These are phyloP conservation scores for Bombyx mori DNA, from an alignment of 1,140 invertebrate species.

Conservation along the genomic window ASM3026992v2 NC_085111.1:3603501-3604000, in stretches of 20 bases:
- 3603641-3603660: neutral
- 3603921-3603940: slow-evolving; percentile 3
- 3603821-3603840: slow-evolving; percentile 41
- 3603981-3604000: slow-evolving; percentile 21
- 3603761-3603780: slow-evolving; percentile 50
- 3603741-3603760: slow-evolving; percentile 58
- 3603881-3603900: slow-evolving; percentile 37
- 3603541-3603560: no score
- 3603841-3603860: slow-evolving; percentile 57
- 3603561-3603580: slow-evolving; percentile 6
- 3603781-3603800: slow-evolving; percentile 49
- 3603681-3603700: slow-evolving; percentile 10
- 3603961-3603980: slow-evolving; percentile 19
- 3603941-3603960: slow-evolving; percentile 28
- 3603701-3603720: slow-evolving; percentile 15
- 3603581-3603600: slow-evolving; percentile 17
- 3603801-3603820: slow-evolving; percentile 58
- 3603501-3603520: slow-evolving; percentile 18
- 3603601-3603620: neutral
- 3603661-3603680: slow-evolving; percentile 10
- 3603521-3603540: neutral
- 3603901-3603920: slow-evolving; percentile 22
- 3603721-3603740: slow-evolving; percentile 25
- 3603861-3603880: slow-evolving; percentile 60
- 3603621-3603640: no score